Evolutionary conservation across 2,888 invertebrate genomes (phyloP).

Genomic region (Allophyes oxyacanthae): DNA sequence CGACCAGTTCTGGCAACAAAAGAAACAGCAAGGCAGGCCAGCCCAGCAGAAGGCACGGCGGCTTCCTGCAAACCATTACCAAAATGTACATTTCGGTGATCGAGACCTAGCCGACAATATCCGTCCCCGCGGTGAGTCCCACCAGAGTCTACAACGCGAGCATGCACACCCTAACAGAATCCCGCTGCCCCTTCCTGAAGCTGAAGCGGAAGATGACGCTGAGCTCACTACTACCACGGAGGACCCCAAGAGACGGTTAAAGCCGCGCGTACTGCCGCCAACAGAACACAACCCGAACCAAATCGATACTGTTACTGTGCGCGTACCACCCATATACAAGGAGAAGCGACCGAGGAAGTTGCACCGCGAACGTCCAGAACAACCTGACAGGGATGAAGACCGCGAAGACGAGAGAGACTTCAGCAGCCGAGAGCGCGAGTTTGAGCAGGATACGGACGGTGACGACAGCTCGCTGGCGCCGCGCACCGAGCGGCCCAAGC

Average conservation of each 20-base stretch:
- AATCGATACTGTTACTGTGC: conserved; percentile 86
- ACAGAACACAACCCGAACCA: conserved; percentile 85
- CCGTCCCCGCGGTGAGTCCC: conserved; percentile 61
- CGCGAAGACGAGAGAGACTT: conserved; percentile 45
- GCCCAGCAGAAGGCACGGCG: conserved; percentile 58
- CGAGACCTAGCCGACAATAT: conserved; percentile 69
- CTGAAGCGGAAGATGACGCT: conserved; percentile 71
- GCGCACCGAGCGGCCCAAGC: conserved; percentile 71
- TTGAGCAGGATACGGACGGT: conserved; percentile 65
- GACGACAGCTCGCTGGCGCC: conserved; percentile 68
- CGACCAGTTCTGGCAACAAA: conserved; percentile 82
- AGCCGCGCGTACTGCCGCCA: conserved; percentile 83
- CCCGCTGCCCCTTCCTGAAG: conserved; percentile 64
- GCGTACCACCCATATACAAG: conserved; percentile 85
- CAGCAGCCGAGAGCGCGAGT: conserved; percentile 46
- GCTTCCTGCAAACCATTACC: conserved; percentile 74
- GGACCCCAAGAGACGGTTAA: conserved; percentile 77
- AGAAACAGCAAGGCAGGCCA: conserved; percentile 53
- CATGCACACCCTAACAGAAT: conserved; percentile 65
- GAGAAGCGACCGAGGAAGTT: conserved; percentile 83
- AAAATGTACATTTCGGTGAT: conserved; percentile 83
- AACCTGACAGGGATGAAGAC: conserved; percentile 68
- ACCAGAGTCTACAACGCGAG: conserved; percentile 70
- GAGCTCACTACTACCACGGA: conserved; percentile 84
- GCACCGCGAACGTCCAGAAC: conserved; percentile 77